phyloP scores from a whole-genome alignment of 2,888 invertebrate genomes.

The Drosophila setosimentum region DNA sequence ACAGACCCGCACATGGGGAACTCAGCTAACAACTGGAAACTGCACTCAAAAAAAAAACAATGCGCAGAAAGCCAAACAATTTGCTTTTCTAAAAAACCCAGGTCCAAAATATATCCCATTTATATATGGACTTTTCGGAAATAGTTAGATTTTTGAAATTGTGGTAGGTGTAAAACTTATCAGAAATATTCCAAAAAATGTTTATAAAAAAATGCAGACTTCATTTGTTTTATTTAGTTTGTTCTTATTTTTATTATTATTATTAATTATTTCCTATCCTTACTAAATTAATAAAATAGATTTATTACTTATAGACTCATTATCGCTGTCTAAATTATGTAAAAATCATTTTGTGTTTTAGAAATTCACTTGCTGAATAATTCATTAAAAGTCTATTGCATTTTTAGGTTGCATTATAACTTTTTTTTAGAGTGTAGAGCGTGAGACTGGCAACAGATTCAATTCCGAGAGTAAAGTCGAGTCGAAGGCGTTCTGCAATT shows the following conservation, averaged over 20 bases:
- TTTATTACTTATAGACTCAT: no score
- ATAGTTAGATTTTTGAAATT: no score
- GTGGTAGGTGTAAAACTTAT: no score
- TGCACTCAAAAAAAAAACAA: not conserved
- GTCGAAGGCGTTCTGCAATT: conserved; percentile 48
- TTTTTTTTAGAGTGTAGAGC: not conserved
- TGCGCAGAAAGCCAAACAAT: no score
- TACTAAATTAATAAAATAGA: not conserved
- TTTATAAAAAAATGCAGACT: no score
- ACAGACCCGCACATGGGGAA: conserved; percentile 47
- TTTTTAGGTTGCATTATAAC: not conserved
- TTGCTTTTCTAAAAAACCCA: not conserved
- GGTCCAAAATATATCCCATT: no score
- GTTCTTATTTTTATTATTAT: no score
- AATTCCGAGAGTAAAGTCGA: not conserved
- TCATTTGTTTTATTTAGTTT: no score
- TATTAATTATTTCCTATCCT: not conserved
- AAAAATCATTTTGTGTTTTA: not conserved
- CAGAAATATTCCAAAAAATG: no score
- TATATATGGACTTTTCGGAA: no score
- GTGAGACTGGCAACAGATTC: not conserved
- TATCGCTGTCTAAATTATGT: not conserved
- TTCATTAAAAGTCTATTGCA: not conserved
- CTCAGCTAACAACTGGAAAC: conserved; percentile 12
- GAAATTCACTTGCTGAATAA: not conserved